These are phyloP conservation scores for Drosophila maculinotata DNA, from an alignment of 2,888 invertebrate species.

Conservation along the genomic window DNA sequence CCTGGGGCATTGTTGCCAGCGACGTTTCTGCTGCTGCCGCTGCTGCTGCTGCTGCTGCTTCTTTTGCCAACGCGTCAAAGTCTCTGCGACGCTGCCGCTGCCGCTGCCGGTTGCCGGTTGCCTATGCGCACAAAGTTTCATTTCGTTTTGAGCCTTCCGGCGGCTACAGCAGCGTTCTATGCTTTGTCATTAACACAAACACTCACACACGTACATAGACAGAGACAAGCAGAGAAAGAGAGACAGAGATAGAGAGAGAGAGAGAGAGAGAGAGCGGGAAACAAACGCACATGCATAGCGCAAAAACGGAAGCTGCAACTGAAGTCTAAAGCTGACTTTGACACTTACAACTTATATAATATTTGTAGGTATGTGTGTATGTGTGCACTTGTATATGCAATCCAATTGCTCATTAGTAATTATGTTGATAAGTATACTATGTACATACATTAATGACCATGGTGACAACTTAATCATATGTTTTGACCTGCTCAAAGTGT, in stretches of 20 bases:
- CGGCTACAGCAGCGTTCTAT: slow-evolving; percentile 74
- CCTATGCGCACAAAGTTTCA: slow-evolving; percentile 79
- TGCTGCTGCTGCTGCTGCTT: slow-evolving; percentile 48
- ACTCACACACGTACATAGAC: slow-evolving; percentile 42
- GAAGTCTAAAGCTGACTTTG: slow-evolving; percentile 59
- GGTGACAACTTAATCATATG: not conserved
- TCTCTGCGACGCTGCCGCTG: slow-evolving; percentile 56
- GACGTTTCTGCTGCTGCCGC: slow-evolving; percentile 41
- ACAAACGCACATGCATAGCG: slow-evolving; percentile 41
- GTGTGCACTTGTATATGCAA: not conserved
- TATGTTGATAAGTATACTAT: slow-evolving; percentile 7
- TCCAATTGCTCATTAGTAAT: slow-evolving; percentile 25
- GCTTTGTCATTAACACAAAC: slow-evolving; percentile 81
- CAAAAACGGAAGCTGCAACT: slow-evolving; percentile 48
- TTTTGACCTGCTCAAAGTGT: not conserved
- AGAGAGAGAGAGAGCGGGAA: slow-evolving; percentile 15
- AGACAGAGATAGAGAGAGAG: slow-evolving; percentile 6
- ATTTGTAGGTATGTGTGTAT: not conserved
- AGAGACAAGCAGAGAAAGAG: slow-evolving; percentile 14
- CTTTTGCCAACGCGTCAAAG: slow-evolving; percentile 75
- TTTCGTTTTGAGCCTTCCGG: slow-evolving; percentile 72
- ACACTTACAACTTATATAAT: slow-evolving; percentile 49
- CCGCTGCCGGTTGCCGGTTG: slow-evolving; percentile 50
- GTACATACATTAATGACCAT: not conserved
- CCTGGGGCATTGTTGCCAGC: slow-evolving; percentile 60